These are phyloP conservation scores for Reinhardtius hippoglossoides DNA, from an alignment of 2,113 vertebrate genomes.

Conservation along the genomic window DNA sequence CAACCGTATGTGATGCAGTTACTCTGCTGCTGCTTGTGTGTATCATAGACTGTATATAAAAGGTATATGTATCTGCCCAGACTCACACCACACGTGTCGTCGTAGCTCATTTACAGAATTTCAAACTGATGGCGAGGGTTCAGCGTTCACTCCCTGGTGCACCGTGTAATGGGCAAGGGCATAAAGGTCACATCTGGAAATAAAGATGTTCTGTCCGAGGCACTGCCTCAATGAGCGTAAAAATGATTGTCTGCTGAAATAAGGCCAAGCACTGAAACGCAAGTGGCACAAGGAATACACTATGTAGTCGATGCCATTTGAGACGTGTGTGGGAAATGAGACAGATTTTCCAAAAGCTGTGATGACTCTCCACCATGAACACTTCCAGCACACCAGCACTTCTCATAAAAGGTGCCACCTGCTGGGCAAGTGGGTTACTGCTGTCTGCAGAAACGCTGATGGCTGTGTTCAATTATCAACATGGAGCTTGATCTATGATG, in stretches of 20 bases:
- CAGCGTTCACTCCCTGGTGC: slow-evolving; percentile 21
- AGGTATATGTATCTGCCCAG: neutral
- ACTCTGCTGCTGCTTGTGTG: neutral
- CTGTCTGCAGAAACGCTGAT: neutral
- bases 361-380: slow-evolving; percentile 16
- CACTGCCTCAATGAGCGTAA: slow-evolving; percentile 2
- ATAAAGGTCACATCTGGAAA: slow-evolving; percentile 50
- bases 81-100: neutral
- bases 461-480: neutral
- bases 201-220: slow-evolving; percentile 26
- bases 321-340: slow-evolving; percentile 59
- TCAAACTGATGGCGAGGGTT: slow-evolving; percentile 12
- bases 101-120: slow-evolving; percentile 18
- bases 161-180: slow-evolving; percentile 12
- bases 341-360: slow-evolving; percentile 70
- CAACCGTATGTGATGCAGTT: neutral
- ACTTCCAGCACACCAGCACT: neutral
- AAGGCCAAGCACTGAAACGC: slow-evolving; percentile 19
- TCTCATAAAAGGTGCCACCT: slow-evolving; percentile 56
- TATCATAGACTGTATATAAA: too few relatives aligned
- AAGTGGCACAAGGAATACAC: slow-evolving; percentile 35
- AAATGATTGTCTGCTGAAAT: slow-evolving; percentile 27
- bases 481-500: neutral
- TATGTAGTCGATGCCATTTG: slow-evolving; percentile 37
- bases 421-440: slow-evolving; percentile 49